Conservation (phyloP, 2,113 vertebrate species). For the Phylloscopus trochilus region DNA sequence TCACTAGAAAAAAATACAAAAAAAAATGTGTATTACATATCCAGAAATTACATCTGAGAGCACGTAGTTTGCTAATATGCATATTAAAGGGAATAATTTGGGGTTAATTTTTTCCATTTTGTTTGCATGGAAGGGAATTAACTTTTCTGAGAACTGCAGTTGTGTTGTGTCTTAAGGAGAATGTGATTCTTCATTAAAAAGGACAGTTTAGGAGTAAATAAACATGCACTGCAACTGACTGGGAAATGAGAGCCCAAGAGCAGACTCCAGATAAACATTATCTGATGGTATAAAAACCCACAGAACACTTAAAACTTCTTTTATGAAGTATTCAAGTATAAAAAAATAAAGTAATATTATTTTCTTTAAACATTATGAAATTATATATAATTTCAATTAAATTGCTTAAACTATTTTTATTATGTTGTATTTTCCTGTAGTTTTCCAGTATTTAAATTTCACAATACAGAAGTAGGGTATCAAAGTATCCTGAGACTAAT, state of each 20-base stretch:
- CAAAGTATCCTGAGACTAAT: not conserved
- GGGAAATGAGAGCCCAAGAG: not conserved
- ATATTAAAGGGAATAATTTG: not conserved
- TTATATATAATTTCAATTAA: not conserved
- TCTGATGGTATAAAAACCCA: not conserved
- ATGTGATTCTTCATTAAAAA: not conserved
- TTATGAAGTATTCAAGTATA: not conserved
- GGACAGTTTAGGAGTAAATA: not conserved
- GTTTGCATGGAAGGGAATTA: not conserved
- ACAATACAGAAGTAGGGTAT: rapidly evolving
- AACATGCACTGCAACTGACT: not conserved
- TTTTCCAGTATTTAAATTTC: not conserved
- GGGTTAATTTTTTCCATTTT: not conserved
- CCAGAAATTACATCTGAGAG: not conserved
- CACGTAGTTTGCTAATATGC: not conserved
- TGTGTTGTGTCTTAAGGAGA: not conserved
- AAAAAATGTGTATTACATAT: not conserved
- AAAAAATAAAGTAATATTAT: not conserved
- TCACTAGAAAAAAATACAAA: not conserved
- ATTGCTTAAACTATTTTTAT: not conserved
- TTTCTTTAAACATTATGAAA: not conserved
- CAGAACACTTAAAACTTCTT: not conserved
- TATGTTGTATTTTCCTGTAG: not conserved
- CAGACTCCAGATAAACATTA: rapidly evolving
- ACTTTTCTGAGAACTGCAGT: not conserved